Conservation (phyloP, 2,888 invertebrate species). For the Drosophila monieri region DNA sequence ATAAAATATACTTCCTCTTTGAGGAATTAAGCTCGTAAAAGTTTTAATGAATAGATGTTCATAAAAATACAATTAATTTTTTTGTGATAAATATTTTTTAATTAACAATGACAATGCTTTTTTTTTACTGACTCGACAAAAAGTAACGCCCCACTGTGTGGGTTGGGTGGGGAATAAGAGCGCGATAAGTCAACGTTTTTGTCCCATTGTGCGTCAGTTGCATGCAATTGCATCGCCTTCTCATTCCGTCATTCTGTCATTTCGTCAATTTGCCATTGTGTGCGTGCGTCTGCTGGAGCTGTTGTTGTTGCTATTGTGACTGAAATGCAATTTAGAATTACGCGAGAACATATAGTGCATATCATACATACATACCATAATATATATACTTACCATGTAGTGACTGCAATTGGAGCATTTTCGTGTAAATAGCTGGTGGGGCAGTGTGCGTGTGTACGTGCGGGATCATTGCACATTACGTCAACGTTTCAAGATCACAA, state of each 20-base stretch:
- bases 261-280: slow-evolving; percentile 23
- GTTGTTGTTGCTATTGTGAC: slow-evolving; percentile 21
- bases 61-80: background rate
- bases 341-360: slow-evolving; percentile 55
- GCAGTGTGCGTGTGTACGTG: slow-evolving; percentile 47
- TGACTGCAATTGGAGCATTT: slow-evolving; percentile 35
- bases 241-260: slow-evolving; percentile 39
- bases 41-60: background rate
- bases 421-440: slow-evolving; percentile 24
- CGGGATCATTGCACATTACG: slow-evolving; percentile 79
- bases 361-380: slow-evolving; percentile 49
- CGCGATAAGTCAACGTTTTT: slow-evolving; percentile 16
- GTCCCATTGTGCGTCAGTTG: slow-evolving; percentile 62
- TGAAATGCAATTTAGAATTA: slow-evolving; percentile 77
- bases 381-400: slow-evolving; percentile 39
- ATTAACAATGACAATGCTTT: background rate
- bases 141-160: background rate
- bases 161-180: background rate
- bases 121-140: background rate
- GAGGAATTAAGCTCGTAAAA: background rate
- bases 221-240: slow-evolving; percentile 39
- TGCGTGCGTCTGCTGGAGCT: slow-evolving; percentile 16
- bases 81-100: background rate
- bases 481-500: slow-evolving; percentile 76
- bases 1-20: background rate